A percentile compares a stretch with the other conserved stretches of the same genome.
Evolutionary conservation across 2,888 invertebrate genomes (phyloP).

Genomic region (Bembecia ichneumoniformis): DNA sequence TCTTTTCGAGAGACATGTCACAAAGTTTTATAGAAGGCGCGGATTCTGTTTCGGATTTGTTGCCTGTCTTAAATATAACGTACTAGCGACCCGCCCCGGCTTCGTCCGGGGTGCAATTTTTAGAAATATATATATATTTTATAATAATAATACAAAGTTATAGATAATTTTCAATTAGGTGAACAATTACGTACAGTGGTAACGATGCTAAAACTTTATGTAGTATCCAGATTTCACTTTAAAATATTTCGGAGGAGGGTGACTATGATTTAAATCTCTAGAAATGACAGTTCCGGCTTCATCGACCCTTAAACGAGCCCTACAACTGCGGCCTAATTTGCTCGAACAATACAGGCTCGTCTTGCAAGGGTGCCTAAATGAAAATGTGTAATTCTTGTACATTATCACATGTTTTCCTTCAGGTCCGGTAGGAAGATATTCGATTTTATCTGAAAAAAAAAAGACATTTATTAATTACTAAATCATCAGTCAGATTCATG

Average conservation of each 20-base stretch:
- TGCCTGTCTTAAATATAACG: too few species aligned
- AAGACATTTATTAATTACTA: too few species aligned
- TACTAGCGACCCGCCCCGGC: too few species aligned
- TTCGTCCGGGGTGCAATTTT: too few species aligned
- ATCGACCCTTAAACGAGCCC: background rate
- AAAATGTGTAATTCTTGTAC: background rate
- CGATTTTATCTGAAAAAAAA: background rate
- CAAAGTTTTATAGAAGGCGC: too few species aligned
- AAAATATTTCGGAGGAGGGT: background rate
- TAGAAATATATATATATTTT: too few species aligned
- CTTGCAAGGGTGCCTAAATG: background rate
- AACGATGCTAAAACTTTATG: background rate
- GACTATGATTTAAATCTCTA: background rate
- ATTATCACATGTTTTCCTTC: background rate
- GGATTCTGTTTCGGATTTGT: too few species aligned
- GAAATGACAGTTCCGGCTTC: background rate
- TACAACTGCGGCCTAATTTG: background rate
- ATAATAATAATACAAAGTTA: too few species aligned
- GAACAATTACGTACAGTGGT: too few species aligned
- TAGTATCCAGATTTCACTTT: background rate
- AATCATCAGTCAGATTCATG: too few species aligned
- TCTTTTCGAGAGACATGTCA: too few species aligned
- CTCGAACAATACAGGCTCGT: background rate
- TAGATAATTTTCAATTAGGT: too few species aligned
- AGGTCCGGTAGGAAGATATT: background rate